Percentiles rank a stretch among this genome's conserved stretches.
phyloP scores from a whole-genome alignment of 2,888 invertebrate species.

The Hylaea fasciaria region DNA sequence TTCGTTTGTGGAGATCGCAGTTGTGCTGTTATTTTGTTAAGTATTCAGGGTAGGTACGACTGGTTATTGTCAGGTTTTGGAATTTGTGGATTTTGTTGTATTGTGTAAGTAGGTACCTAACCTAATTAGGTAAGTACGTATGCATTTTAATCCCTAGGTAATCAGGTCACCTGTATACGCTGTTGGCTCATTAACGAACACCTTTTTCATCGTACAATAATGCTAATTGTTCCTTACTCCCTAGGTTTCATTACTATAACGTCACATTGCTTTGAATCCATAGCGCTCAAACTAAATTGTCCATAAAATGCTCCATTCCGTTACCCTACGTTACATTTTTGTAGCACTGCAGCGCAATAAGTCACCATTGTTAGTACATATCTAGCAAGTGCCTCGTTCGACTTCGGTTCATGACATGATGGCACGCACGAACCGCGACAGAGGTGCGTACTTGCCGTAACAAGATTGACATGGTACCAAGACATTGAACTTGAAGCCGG shows the following conservation, averaged over 20 bases:
- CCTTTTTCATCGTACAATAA: too few species aligned
- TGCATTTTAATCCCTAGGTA: too few species aligned
- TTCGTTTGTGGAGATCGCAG: constrained; percentile 16
- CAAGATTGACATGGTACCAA: constrained; percentile 27
- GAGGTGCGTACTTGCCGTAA: constrained; percentile 21
- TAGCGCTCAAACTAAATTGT: background rate
- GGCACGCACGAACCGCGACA: constrained; percentile 30
- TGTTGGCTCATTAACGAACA: too few species aligned
- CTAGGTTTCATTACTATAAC: background rate
- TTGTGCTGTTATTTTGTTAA: constrained; percentile 2
- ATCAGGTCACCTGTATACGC: too few species aligned
- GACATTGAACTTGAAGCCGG: constrained; percentile 29
- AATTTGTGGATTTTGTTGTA: background rate
- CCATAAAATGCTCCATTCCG: constrained; percentile 4
- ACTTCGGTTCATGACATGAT: constrained; percentile 24
- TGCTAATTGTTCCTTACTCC: too few species aligned
- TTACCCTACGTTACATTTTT: background rate
- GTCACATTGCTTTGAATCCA: background rate
- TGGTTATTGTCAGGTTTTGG: background rate
- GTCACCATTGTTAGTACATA: constrained; percentile 29
- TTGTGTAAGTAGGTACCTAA: too few species aligned
- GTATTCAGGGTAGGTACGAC: background rate
- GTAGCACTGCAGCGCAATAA: constrained; percentile 5
- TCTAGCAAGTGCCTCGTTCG: constrained; percentile 39
- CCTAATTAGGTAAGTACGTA: too few species aligned